These are phyloP conservation scores for Asbolus verrucosus DNA, from an alignment of 1,140 invertebrate species.

Conservation along the genomic window DNA sequence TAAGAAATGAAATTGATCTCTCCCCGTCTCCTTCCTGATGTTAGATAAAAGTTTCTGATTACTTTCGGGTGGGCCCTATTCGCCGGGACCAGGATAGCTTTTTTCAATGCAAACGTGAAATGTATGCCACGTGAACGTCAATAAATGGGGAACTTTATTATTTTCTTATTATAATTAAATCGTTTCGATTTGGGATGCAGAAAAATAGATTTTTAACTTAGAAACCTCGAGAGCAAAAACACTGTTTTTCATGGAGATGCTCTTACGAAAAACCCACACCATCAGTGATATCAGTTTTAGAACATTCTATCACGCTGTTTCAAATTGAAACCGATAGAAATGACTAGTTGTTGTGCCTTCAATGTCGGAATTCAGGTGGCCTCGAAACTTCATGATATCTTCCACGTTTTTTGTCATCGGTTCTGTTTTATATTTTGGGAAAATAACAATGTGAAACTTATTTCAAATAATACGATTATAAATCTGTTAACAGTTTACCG, in stretches of 20 bases:
- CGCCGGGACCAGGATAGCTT: constrained; percentile 10
- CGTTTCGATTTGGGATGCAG: neutral
- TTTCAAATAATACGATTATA: constrained; percentile 33
- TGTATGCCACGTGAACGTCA: constrained; percentile 21
- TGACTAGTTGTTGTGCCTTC: too few relatives aligned
- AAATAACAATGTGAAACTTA: constrained; percentile 27
- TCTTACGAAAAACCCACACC: too few relatives aligned
- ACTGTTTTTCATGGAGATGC: too few relatives aligned
- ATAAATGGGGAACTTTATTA: constrained; percentile 3
- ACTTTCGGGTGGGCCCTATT: constrained; percentile 51
- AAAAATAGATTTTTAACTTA: too few relatives aligned
- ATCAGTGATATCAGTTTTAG: too few relatives aligned
- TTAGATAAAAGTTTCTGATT: constrained; percentile 61
- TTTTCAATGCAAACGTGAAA: constrained; percentile 37
- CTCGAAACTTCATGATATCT: too few relatives aligned
- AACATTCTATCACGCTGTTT: too few relatives aligned
- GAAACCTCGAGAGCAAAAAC: too few relatives aligned
- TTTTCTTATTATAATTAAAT: constrained; percentile 24
- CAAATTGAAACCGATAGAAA: too few relatives aligned
- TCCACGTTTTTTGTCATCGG: constrained; percentile 5
- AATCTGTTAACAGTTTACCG: constrained; percentile 33
- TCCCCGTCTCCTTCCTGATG: constrained; percentile 55
- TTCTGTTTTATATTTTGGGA: constrained; percentile 25
- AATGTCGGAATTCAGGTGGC: too few relatives aligned
- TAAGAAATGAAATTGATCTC: constrained; percentile 63